A percentile compares a stretch with the other conserved stretches of the same genome.
phyloP scores from a whole-genome alignment of 2,797 vertebrate species.

The Rachycentron canadum region DNA sequence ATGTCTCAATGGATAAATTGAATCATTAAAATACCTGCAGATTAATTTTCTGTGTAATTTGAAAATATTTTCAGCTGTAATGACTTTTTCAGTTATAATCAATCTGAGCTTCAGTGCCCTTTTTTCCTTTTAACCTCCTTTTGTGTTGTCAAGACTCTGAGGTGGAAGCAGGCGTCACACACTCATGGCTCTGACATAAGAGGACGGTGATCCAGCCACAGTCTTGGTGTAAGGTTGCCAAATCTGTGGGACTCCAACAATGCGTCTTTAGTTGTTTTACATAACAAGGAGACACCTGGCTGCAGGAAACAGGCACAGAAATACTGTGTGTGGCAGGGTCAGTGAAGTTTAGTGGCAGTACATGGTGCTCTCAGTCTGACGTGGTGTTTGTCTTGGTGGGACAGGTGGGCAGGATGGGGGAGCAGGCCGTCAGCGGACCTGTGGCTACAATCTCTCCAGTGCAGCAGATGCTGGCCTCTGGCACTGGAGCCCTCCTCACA shows the following conservation, averaged over 20 bases:
- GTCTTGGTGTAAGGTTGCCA: constrained; percentile 11
- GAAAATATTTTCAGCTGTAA: not conserved
- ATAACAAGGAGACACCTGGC: constrained; percentile 16
- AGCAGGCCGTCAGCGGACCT: constrained; percentile 63
- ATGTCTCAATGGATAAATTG: not conserved
- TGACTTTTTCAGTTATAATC: not conserved
- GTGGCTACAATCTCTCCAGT: constrained; percentile 89
- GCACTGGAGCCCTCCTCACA: constrained; percentile 93
- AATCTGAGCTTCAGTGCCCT: not conserved
- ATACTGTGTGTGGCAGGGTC: not conserved
- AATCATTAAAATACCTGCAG: not conserved
- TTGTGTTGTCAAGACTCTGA: not conserved
- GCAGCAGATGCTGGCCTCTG: constrained; percentile 97
- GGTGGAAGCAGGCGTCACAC: not conserved
- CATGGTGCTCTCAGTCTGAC: not conserved
- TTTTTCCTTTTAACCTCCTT: not conserved
- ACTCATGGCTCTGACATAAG: constrained; percentile 15
- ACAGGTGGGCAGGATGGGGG: constrained; percentile 88
- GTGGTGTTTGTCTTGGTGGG: constrained; percentile 22
- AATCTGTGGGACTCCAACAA: not conserved
- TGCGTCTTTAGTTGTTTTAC: constrained; percentile 25
- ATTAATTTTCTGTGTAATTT: not conserved
- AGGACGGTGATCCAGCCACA: constrained; percentile 9
- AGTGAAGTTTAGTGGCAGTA: constrained; percentile 6
- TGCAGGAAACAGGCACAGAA: not conserved